These are phyloP conservation scores for Drosophila quadrilineata DNA, from an alignment of 1,140 invertebrate genomes.

Conservation along the genomic window DNA sequence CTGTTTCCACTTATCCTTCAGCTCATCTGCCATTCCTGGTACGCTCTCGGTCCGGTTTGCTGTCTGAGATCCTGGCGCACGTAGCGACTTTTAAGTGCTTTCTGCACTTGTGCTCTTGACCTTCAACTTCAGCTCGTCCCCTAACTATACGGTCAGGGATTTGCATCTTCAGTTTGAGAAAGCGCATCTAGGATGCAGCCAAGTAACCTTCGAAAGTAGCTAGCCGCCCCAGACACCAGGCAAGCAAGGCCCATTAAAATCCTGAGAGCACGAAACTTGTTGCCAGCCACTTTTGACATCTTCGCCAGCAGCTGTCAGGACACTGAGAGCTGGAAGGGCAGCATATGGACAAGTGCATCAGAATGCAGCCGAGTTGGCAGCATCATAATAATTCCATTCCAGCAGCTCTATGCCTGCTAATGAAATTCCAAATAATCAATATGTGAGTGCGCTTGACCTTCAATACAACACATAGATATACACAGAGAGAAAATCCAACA, in stretches of 20 bases:
- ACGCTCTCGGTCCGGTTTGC: conserved; percentile 26
- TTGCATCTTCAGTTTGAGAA: conserved; percentile 13
- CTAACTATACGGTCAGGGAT: conserved; percentile 2
- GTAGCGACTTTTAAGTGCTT: conserved; percentile 63
- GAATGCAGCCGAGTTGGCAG: conserved; percentile 49
- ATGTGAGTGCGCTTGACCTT: conserved; percentile 45
- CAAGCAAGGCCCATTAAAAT: conserved; percentile 58
- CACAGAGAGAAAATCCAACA: not conserved
- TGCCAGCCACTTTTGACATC: conserved; percentile 15
- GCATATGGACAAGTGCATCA: conserved; percentile 60
- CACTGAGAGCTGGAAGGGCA: no score
- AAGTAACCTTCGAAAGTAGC: conserved; percentile 1
- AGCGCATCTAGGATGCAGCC: conserved; percentile 12
- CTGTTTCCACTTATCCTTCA: not conserved
- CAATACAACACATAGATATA: conserved; percentile 13
- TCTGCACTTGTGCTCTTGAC: conserved; percentile 53
- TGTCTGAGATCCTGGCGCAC: conserved; percentile 17
- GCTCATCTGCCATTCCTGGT: not conserved
- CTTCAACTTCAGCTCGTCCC: conserved; percentile 61
- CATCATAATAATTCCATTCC: conserved; percentile 43
- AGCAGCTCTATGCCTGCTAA: conserved; percentile 53
- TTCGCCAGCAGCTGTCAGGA: conserved; percentile 4
- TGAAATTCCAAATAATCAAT: conserved; percentile 60
- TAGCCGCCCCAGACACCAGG: no score
- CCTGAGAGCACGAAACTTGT: conserved; percentile 24